Conservation (phyloP, 2,113 vertebrate genomes). For the Melozone crissalis region DNA sequence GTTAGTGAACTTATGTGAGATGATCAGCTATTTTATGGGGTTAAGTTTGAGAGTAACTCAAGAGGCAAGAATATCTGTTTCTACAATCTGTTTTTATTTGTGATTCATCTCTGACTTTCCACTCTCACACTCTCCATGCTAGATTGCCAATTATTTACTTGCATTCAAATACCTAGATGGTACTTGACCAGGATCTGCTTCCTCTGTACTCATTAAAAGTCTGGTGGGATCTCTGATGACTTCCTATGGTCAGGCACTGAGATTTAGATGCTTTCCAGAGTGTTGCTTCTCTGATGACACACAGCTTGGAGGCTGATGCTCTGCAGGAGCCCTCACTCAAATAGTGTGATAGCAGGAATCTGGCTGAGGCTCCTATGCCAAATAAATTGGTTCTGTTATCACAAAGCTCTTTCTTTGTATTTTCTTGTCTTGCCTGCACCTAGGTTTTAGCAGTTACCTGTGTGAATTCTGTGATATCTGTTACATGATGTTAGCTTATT, state of each 20-base stretch:
- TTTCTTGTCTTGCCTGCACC: background rate
- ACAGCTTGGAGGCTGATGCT: background rate
- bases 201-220: background rate
- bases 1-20: background rate
- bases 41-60: background rate
- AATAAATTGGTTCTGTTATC: background rate
- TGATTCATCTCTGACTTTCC: background rate
- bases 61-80: background rate
- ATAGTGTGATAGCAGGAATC: background rate
- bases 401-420: background rate
- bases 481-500: background rate
- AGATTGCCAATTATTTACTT: background rate
- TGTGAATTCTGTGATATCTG: background rate
- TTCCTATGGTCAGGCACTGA: background rate
- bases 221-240: background rate
- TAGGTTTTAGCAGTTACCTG: background rate
- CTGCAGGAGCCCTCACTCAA: background rate
- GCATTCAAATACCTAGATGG: background rate
- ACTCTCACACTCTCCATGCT: background rate
- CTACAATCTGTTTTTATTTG: background rate
- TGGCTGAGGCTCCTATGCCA: background rate
- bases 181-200: background rate
- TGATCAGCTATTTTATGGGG: background rate
- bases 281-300: background rate
- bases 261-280: background rate